These are phyloP conservation scores for Erpornis zantholeuca DNA, from an alignment of 2,113 vertebrate genomes.

Conservation along the genomic window DNA sequence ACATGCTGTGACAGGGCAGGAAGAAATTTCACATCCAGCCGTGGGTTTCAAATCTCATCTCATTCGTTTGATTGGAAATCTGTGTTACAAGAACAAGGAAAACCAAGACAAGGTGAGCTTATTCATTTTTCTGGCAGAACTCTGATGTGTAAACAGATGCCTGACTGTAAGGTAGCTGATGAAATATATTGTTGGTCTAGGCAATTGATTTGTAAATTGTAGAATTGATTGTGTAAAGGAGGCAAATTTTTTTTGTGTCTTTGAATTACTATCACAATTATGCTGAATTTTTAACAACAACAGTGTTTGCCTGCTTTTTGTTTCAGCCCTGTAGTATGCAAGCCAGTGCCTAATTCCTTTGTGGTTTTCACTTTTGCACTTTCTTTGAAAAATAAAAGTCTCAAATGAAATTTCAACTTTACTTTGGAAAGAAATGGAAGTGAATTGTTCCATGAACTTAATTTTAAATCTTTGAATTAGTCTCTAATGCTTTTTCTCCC, in stretches of 20 bases:
- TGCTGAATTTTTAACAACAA: background rate
- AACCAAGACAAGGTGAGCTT: conserved; percentile 85
- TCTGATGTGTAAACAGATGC: background rate
- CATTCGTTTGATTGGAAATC: conserved; percentile 85
- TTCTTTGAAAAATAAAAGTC: background rate
- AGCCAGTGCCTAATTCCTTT: background rate
- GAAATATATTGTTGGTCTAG: background rate
- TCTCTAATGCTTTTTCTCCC: background rate
- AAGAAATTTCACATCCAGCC: conserved; percentile 73
- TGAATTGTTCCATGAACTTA: background rate
- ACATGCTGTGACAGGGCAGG: conserved; percentile 71
- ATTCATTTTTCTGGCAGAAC: background rate
- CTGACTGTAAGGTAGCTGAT: background rate
- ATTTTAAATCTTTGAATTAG: background rate
- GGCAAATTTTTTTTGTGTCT: background rate
- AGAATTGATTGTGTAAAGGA: background rate
- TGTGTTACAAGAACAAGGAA: conserved; percentile 80
- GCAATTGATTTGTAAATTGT: background rate
- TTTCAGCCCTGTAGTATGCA: background rate
- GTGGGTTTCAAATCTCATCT: conserved; percentile 91
- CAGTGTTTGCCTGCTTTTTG: background rate
- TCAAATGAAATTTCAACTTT: background rate
- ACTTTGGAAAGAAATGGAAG: background rate
- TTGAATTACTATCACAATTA: background rate
- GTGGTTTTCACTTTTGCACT: background rate